Conservation (phyloP, 2,797 vertebrate genomes). For the Parambassis ranga region DNA sequence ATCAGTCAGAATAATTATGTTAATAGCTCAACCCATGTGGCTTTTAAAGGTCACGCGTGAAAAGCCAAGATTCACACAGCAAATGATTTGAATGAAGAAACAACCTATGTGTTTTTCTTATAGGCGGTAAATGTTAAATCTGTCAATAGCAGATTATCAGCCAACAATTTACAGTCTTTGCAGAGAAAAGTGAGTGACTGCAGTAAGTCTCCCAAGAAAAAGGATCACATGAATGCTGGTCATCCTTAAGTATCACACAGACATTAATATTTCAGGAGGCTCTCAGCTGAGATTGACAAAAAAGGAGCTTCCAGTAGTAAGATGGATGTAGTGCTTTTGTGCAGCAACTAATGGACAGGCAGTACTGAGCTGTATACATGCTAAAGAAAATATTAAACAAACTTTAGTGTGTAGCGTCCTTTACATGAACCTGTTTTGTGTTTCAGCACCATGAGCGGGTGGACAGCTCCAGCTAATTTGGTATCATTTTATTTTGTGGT, state of each 20-base stretch:
- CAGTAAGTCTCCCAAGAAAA: neutral
- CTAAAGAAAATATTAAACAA: neutral
- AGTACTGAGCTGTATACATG: neutral
- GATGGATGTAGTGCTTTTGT: neutral
- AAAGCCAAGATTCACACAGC: neutral
- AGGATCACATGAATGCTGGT: slow-evolving; percentile 16
- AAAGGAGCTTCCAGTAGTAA: neutral
- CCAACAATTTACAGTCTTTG: no score
- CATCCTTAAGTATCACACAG: slow-evolving; percentile 33
- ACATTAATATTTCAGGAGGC: slow-evolving; percentile 73
- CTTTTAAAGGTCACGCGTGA: neutral
- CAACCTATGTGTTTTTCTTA: neutral
- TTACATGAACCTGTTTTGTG: neutral
- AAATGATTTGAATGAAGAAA: neutral
- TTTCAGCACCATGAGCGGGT: slow-evolving; percentile 47
- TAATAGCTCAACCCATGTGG: neutral
- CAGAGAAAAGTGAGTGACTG: no score
- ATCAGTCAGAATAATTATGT: neutral
- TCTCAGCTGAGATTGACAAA: slow-evolving; percentile 55
- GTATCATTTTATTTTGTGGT: no score
- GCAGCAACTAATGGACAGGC: neutral
- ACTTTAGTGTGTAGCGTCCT: neutral
- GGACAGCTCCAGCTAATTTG: slow-evolving; percentile 56
- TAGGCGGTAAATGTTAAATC: neutral
- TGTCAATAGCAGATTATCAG: no score